Evolutionary conservation across 35 echinoderm and acorn worm species (phyloP), one percentile per base, ranked within the genome.

Genomic region (Antedon bifida): DNA sequence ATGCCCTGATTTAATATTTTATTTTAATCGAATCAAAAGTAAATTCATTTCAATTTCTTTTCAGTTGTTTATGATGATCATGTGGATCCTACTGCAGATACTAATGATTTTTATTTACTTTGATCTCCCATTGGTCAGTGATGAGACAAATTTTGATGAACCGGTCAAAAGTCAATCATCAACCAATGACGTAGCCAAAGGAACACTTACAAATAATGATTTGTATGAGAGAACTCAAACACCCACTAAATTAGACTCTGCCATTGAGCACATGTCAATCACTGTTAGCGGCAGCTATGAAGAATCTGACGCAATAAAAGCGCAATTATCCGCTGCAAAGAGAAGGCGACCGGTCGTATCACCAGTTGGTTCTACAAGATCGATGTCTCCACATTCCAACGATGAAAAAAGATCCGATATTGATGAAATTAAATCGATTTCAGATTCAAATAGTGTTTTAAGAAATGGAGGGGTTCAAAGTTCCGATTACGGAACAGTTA

Each of bases 61-160:
- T 21, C 87, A 96, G 93, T 34, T 96, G 31, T 77, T 96, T 31
- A 96, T 96, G 93, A 78, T 80, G 19, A 36, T 84, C 30, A 38
- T 96, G 39, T 96, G 84, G 87, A 32, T 75, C 26, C 14, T 96
- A 0, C 78, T 90, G 32, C 74, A 96, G 75, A 32, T 96, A 4
- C 30, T 91, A 33, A 77, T 86, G n/a, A 30, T 96, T 2, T 77
- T 96, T 74, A 36, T 89, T 0, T 96, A 91, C 84, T 91, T 75
- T 77, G 93, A 96, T 39, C 79, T 96, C 34, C 93, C 93, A 32
- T 56, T 87, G 30, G 32, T 96, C 5, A 75, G 32, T 4, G 84
- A 96, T 80, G 29, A 7, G 32, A 1, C 76, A 64, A 1, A 64
- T 16, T 64, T 64, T 64, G 51, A 1, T 64, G 51, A 64, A 19